Evolutionary conservation across 2,888 invertebrate genomes (phyloP).

Genomic region (Trichogramma evanescens): DNA sequence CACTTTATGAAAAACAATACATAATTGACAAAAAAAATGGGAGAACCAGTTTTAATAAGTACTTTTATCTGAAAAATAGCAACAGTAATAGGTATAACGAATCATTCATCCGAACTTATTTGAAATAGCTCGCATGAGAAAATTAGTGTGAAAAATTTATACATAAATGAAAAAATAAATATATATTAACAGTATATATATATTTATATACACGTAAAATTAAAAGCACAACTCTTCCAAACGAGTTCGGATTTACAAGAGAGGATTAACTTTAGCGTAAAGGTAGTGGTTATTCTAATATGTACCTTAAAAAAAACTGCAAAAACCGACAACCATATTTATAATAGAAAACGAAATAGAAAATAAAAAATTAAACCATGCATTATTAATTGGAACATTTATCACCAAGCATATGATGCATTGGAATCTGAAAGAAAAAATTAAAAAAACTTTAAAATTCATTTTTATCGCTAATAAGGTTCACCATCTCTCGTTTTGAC

Average conservation of each 20-base stretch:
- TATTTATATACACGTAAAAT: too few species aligned
- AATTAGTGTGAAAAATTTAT: background rate
- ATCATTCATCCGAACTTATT: slow-evolving; percentile 7
- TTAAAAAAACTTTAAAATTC: background rate
- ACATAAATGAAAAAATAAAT: background rate
- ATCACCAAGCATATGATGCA: too few species aligned
- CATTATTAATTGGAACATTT: slow-evolving; percentile 1
- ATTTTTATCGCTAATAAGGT: background rate
- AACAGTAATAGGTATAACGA: slow-evolving; percentile 11
- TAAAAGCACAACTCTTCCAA: background rate
- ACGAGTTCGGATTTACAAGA: slow-evolving; percentile 6
- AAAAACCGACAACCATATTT: slow-evolving; percentile 18
- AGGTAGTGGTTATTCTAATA: slow-evolving; percentile 17
- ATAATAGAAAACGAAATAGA: slow-evolving; percentile 8
- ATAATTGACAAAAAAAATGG: slow-evolving; percentile 14
- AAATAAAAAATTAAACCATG: slow-evolving; percentile 12
- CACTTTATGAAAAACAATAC: slow-evolving; percentile 11
- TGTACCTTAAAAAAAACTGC: slow-evolving; percentile 8
- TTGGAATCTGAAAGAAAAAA: background rate
- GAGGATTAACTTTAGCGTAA: slow-evolving; percentile 14
- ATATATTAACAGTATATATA: too few species aligned
- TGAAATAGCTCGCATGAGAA: background rate
- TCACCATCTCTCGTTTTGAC: background rate
- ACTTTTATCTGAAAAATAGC: background rate
- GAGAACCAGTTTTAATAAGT: slow-evolving; percentile 6